Percentiles rank a stretch among this genome's conserved stretches.
Evolutionary conservation across 2,113 vertebrate genomes (phyloP).

Genomic region (Cercopithecus mona): DNA sequence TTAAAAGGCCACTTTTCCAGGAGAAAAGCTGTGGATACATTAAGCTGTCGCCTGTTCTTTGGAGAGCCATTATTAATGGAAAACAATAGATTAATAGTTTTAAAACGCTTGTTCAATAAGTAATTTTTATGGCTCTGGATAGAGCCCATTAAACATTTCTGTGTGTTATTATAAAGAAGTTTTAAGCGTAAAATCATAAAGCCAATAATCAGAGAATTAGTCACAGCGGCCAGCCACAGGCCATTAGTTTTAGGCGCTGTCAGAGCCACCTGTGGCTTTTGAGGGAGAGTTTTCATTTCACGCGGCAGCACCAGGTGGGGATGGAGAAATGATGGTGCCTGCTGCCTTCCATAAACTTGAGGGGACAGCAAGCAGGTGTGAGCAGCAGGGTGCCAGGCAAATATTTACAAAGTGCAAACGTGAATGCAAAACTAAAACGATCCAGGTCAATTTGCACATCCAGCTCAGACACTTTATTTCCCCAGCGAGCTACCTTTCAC

Average conservation of each 20-base stretch:
- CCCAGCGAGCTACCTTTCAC: constrained; percentile 51
- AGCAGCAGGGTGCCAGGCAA: constrained; percentile 72
- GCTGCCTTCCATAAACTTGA: constrained; percentile 60
- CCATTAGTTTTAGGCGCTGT: constrained; percentile 77
- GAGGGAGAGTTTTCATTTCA: not conserved
- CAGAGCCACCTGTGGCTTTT: constrained; percentile 76
- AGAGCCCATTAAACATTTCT: constrained; percentile 82
- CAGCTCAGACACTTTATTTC: constrained; percentile 64
- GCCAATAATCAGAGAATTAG: constrained; percentile 82
- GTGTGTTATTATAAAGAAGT: constrained; percentile 82
- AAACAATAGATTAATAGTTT: constrained; percentile 84
- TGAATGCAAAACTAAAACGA: constrained; percentile 58
- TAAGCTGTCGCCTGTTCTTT: constrained; percentile 77
- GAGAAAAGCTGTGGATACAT: constrained; percentile 72
- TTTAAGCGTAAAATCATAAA: constrained; percentile 82
- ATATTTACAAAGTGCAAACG: constrained; percentile 79
- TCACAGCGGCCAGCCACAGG: constrained; percentile 78
- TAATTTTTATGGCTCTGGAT: constrained; percentile 81
- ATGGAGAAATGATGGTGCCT: constrained; percentile 3
- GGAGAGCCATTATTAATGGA: constrained; percentile 80
- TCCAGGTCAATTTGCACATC: constrained; percentile 74
- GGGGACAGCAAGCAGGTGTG: constrained; percentile 75
- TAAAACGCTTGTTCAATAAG: constrained; percentile 81
- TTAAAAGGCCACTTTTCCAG: constrained; percentile 73
- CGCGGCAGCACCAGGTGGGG: constrained; percentile 54